phyloP scores from a whole-genome alignment of 64 coral and sea anemone genomes.

The Stichodactyla mertensii region DNA sequence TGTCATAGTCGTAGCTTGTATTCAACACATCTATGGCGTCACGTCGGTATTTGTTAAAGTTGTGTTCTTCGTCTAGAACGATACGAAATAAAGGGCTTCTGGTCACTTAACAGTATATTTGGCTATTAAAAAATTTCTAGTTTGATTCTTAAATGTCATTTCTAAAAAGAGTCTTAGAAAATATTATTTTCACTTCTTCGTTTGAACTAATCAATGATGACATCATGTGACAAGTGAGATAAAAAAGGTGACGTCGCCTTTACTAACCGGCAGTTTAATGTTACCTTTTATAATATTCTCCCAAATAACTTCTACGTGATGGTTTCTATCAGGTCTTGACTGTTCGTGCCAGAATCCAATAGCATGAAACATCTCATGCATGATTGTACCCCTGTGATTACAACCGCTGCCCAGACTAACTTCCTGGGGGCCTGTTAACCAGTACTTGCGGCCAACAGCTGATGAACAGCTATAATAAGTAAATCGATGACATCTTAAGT shows the following conservation, averaged over 20 bases:
- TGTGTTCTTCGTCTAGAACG: slow-evolving; percentile 33
- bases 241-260: background rate
- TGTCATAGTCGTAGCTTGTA: slow-evolving; percentile 34
- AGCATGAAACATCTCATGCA: slow-evolving; percentile 61
- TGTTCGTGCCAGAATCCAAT: slow-evolving; percentile 68
- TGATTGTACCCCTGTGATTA: slow-evolving; percentile 16
- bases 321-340: slow-evolving; percentile 51
- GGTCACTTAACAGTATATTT: too few species aligned
- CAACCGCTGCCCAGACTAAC: slow-evolving; percentile 38
- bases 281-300: slow-evolving; percentile 50
- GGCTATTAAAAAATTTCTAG: too few species aligned
- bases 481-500: too few species aligned
- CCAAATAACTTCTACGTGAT: slow-evolving; percentile 53
- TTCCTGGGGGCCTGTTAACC: slow-evolving; percentile 28
- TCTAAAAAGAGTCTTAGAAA: too few species aligned
- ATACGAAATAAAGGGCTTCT: background rate
- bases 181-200: background rate
- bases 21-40: slow-evolving; percentile 35
- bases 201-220: background rate
- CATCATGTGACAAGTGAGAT: too few species aligned
- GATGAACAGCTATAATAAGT: slow-evolving; percentile 39
- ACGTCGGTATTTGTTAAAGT: slow-evolving; percentile 59
- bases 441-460: slow-evolving; percentile 31
- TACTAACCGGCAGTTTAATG: too few species aligned
- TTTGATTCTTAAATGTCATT: too few species aligned